These are phyloP conservation scores for Choloepus hoffmanni DNA, from an alignment of 2,113 vertebrate species.

Conservation along the genomic window DNA sequence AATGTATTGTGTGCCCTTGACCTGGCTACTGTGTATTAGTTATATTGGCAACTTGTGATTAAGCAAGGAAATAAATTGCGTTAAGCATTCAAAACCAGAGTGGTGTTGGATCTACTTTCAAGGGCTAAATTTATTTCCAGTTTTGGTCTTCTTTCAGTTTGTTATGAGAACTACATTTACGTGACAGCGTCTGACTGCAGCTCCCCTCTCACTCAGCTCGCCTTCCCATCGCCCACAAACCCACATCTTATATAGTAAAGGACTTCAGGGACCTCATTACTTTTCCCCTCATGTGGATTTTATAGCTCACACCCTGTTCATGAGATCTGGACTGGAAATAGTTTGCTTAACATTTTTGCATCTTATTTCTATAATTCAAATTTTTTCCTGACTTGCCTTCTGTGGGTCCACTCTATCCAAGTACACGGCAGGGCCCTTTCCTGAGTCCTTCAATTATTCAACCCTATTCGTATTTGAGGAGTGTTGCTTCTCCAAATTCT, in stretches of 20 bases:
- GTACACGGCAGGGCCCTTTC: not conserved
- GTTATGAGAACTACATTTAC: no score
- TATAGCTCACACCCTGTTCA: not conserved
- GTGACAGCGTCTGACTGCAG: no score
- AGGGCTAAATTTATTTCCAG: no score
- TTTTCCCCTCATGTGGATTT: not conserved
- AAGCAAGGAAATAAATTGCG: no score
- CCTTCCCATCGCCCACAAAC: not conserved
- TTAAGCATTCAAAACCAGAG: no score
- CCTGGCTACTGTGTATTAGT: no score
- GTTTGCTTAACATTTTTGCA: not conserved
- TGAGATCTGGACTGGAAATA: not conserved
- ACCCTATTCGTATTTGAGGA: not conserved
- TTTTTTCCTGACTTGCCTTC: not conserved
- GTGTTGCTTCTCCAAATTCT: not conserved
- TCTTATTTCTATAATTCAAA: not conserved
- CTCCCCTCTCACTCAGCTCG: not conserved
- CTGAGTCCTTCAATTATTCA: not conserved
- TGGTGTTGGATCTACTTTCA: no score
- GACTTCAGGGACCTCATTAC: not conserved
- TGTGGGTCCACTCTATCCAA: not conserved
- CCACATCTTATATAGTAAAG: not conserved
- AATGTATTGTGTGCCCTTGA: no score
- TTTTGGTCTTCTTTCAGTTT: no score
- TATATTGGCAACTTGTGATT: no score